phyloP scores from a whole-genome alignment of 2,888 invertebrate species.

The Tineola bisselliella region DNA sequence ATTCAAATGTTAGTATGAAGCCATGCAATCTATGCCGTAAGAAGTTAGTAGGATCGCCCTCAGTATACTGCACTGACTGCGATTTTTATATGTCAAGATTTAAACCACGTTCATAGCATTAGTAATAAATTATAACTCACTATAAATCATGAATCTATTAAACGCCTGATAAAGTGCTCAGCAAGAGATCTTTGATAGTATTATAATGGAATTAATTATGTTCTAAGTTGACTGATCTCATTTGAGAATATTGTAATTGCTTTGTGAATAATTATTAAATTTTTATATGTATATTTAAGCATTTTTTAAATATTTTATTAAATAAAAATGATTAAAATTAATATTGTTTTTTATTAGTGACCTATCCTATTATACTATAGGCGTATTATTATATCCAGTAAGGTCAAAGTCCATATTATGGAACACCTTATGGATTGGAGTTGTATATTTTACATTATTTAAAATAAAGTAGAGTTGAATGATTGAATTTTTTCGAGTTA shows the following conservation, averaged over 20 bases:
- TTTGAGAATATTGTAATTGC: conserved; percentile 29
- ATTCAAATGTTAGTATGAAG: conserved; percentile 56
- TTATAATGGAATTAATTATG: not conserved
- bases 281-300: not conserved
- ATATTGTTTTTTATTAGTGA: not conserved
- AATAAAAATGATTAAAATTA: not conserved
- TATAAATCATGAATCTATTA: not conserved
- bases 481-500: too few species aligned
- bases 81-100: conserved; percentile 92
- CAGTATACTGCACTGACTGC: conserved; percentile 89
- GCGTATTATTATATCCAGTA: too few species aligned
- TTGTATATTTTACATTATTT: too few species aligned
- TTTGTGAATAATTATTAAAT: not conserved
- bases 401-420: too few species aligned
- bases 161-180: too few species aligned
- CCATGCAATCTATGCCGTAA: conserved; percentile 90
- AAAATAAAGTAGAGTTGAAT: too few species aligned
- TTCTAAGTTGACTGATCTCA: conserved; percentile 42
- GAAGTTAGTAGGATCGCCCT: conserved; percentile 79
- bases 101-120: conserved; percentile 69
- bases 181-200: not conserved
- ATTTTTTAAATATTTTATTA: not conserved
- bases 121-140: not conserved
- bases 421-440: too few species aligned
- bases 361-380: too few species aligned